Conservation (phyloP, 23 tunicate species). For the Ascidia mentula region DNA sequence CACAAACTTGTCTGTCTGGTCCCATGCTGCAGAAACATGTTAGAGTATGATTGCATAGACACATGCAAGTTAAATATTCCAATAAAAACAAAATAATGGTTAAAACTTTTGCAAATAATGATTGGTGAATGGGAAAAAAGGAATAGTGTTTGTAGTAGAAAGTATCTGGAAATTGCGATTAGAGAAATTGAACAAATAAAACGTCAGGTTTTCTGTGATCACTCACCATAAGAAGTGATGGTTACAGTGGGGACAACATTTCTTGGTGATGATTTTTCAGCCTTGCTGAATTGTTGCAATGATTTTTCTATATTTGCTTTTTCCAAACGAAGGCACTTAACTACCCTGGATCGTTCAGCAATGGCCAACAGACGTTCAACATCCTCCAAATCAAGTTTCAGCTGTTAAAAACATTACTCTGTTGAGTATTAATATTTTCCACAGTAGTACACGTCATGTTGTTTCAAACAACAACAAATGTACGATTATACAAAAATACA, state of each 20-base stretch:
- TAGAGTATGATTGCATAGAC: not conserved
- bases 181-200: not conserved
- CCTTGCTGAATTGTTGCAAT: constrained; percentile 16
- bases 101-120: no score
- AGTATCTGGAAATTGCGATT: not conserved
- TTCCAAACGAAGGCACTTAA: constrained; percentile 19
- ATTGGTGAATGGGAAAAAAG: not conserved
- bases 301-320: constrained; percentile 41
- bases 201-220: not conserved
- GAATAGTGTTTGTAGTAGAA: not conserved
- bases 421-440: no score
- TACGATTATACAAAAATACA: no score
- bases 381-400: constrained; percentile 46
- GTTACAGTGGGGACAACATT: constrained; percentile 44
- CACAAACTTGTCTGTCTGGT: constrained; percentile 84
- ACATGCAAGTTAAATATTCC: not conserved
- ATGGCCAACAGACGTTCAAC: constrained; percentile 17
- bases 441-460: no score
- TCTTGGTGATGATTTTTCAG: constrained; percentile 15
- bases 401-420: constrained; percentile 16
- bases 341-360: constrained; percentile 26
- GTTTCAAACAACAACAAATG: no score
- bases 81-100: not conserved
- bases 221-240: constrained; percentile 66
- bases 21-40: constrained; percentile 60